These are phyloP conservation scores for Pterophyllum scalare DNA, from an alignment of 2,113 vertebrate species.

Conservation along the genomic window DNA sequence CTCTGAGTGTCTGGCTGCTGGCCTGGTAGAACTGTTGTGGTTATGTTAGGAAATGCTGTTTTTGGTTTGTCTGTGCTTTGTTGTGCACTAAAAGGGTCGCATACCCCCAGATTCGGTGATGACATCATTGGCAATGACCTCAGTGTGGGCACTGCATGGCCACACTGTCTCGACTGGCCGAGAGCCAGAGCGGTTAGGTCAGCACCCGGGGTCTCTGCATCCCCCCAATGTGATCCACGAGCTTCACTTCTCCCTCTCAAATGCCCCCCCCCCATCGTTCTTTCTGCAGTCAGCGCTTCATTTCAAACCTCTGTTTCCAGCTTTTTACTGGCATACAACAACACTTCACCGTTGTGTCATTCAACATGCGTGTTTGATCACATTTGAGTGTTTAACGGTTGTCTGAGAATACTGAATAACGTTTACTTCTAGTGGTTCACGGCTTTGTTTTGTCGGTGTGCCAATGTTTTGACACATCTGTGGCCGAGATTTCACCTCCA, in stretches of 20 bases:
- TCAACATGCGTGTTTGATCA: neutral
- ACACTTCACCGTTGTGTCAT: neutral
- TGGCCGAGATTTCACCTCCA: neutral
- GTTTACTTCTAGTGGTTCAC: conserved; percentile 1
- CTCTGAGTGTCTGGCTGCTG: conserved; percentile 85
- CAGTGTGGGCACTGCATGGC: conserved; percentile 69
- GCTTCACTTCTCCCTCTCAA: conserved; percentile 40
- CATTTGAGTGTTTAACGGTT: neutral
- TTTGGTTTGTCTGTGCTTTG: conserved; percentile 75
- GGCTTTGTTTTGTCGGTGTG: neutral
- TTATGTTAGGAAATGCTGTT: conserved; percentile 87
- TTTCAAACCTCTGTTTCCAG: conserved; percentile 18
- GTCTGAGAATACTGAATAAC: neutral
- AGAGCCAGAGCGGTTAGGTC: conserved; percentile 88
- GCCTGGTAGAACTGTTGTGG: conserved; percentile 91
- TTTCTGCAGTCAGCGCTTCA: conserved; percentile 34
- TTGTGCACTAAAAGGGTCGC: conserved; percentile 71
- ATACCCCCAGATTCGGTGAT: conserved; percentile 89
- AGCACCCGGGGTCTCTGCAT: conserved; percentile 73
- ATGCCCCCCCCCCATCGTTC: neutral
- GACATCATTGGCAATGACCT: conserved; percentile 90
- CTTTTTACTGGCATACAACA: neutral
- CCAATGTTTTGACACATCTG: conserved; percentile 6
- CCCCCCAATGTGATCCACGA: conserved; percentile 53
- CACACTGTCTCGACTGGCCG: conserved; percentile 56